A percentile compares a stretch with the other conserved stretches of the same genome.
Evolutionary conservation across 2,888 invertebrate genomes (phyloP).

Genomic region (Sphaerolaimus hirsutus): DNA sequence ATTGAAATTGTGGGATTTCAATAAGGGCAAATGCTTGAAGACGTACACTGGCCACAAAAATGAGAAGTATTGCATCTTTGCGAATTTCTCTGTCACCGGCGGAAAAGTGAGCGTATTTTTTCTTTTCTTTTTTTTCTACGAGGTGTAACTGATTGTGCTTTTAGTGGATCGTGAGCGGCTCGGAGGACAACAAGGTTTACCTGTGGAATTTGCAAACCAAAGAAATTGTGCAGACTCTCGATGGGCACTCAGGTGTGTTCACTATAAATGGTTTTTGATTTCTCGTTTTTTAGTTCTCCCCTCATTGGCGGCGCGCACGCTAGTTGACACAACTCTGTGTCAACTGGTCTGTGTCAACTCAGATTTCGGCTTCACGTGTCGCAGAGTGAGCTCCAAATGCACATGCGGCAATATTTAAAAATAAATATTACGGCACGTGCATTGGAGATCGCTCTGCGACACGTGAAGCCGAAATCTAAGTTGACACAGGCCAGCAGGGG

Average conservation of each 20-base stretch:
- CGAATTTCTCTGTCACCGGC: constrained; percentile 97
- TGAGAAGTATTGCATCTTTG: constrained; percentile 97
- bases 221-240: constrained; percentile 88
- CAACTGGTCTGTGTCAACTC: no score
- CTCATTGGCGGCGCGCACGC: no score
- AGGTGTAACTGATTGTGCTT: constrained; percentile 15
- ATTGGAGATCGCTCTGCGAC: no score
- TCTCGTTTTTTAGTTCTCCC: no score
- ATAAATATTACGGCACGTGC: no score
- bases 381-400: no score
- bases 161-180: constrained; percentile 99
- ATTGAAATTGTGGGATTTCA: constrained; percentile 94
- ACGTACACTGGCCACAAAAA: constrained; percentile 94
- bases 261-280: neutral
- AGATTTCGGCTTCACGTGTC: no score
- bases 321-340: no score
- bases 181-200: constrained; percentile 92
- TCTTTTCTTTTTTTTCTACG: neutral
- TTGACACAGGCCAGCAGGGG: no score
- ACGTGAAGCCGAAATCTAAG: no score
- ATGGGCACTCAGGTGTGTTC: constrained; percentile 63
- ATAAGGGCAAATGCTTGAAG: constrained; percentile 89
- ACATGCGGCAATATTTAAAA: no score
- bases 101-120: constrained; percentile 50
- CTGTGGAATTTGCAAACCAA: constrained; percentile 99